phyloP scores from a whole-genome alignment of 2,888 invertebrate species.

The Venusia cambrica region DNA sequence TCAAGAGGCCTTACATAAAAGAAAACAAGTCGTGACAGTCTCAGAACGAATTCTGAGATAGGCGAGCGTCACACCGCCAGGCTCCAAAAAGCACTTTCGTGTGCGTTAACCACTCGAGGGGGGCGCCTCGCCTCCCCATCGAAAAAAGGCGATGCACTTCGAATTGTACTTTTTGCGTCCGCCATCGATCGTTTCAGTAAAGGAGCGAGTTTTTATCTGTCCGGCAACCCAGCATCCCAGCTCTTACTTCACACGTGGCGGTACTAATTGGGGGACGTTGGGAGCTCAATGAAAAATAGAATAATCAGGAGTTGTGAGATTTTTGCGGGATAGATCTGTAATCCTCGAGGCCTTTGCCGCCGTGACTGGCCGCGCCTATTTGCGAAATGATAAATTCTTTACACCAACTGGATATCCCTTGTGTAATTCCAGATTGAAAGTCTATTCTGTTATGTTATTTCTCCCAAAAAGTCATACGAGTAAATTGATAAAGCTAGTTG shows the following conservation, averaged over 20 bases:
- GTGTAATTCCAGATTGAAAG: no score
- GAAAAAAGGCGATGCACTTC: constrained; percentile 79
- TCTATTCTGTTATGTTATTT: no score
- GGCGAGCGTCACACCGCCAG: constrained; percentile 13
- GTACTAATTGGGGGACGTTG: constrained; percentile 61
- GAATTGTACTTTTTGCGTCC: constrained; percentile 79
- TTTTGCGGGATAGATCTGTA: constrained; percentile 33
- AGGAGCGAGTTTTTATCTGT: constrained; percentile 75
- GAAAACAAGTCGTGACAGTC: no score
- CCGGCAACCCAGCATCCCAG: constrained; percentile 53
- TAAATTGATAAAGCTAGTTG: no score
- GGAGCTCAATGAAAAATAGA: constrained; percentile 52
- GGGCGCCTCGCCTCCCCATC: constrained; percentile 54
- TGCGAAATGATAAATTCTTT: no score
- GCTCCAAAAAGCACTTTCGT: constrained; percentile 64
- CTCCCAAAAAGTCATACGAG: no score
- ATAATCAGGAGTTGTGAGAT: constrained; percentile 28
- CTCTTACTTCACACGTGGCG: constrained; percentile 68
- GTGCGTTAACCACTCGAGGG: constrained; percentile 63
- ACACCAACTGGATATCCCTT: no score
- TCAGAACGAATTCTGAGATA: constrained; percentile 31
- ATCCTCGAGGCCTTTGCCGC: no score
- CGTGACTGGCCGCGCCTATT: no score
- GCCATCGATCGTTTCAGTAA: constrained; percentile 77
- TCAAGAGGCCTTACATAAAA: no score